Conservation (phyloP, 2,797 vertebrate species). For the Dermochelys coriacea region DNA sequence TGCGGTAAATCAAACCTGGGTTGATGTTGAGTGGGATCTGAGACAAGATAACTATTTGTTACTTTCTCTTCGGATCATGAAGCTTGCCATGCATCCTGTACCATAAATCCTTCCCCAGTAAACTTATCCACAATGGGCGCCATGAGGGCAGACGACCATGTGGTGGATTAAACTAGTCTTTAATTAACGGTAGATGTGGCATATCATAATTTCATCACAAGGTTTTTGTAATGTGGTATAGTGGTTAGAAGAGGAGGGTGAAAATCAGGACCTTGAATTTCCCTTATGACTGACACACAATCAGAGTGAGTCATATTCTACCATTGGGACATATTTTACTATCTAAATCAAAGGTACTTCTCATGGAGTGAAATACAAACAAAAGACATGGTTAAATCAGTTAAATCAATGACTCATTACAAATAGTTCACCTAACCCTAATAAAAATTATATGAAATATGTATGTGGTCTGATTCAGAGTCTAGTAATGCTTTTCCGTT, state of each 20-base stretch:
- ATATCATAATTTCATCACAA: too few species aligned
- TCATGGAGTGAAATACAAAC: not conserved
- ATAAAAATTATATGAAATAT: not conserved
- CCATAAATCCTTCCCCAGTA: too few species aligned
- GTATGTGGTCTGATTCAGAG: accelerated
- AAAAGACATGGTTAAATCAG: not conserved
- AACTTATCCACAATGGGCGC: too few species aligned
- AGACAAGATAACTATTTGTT: too few species aligned
- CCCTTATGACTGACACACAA: not conserved
- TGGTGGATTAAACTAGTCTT: too few species aligned
- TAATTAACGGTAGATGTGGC: not conserved
- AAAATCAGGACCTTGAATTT: not conserved
- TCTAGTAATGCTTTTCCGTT: not conserved
- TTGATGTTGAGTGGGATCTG: too few species aligned
- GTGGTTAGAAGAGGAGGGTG: not conserved
- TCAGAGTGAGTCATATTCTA: not conserved
- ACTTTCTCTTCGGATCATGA: too few species aligned
- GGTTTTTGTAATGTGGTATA: not conserved
- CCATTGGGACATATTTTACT: not conserved
- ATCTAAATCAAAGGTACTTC: not conserved
- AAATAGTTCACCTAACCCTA: not conserved
- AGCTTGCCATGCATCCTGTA: too few species aligned
- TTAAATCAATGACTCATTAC: not conserved
- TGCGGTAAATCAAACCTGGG: too few species aligned
- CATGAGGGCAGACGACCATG: too few species aligned